Base-by-base conservation (phyloP, 2,888 invertebrate species). In the Euclidia mi region DNA sequence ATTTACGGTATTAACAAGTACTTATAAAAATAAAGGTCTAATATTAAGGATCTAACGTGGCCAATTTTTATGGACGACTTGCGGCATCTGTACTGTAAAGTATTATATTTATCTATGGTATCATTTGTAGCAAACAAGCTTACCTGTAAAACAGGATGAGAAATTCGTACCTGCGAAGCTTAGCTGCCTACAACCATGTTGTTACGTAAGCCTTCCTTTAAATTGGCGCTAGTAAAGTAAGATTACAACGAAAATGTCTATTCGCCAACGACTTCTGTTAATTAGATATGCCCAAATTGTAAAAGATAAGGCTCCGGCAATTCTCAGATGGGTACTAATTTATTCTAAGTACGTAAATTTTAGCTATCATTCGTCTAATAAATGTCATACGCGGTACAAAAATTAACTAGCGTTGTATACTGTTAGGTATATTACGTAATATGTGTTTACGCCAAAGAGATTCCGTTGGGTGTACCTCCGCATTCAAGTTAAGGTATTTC, bases 401-500 rank as follows among this genome's bases (percentile, higher is more conserved):
- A 57, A 56, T 60, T 42, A 46, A 71, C 37, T 18, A 37, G 32
- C 47, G 18, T 31, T 40, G 18, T 41, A 15, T 31, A 34, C 43
- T 59, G 31, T 45, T 49, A 28, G 31, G 50, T 49, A 28, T 40
- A 34, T 35, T 41, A n/a, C 14, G 12, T 14, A 48, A 45, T 45
- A 9, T 18, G 10, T 56, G 43, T 48, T 44, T 56, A 43, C 32
- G 31, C 25, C 46, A 71, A 59, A 56, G 46, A 48, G 45, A 62
- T 65, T 60, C 51, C 53, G 37, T 42, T 38, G 32, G 14, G 34
- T 49, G 10, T 59, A 59, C 44, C 32, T 44, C 17, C 11, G 15
- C 40, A 40, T 69, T 50, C 37, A 50, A 18, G 32, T 41, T 9
- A 43, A 56, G 53, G 50, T 50, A 59, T 55, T 57, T 43, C 63